A percentile compares a stretch with the other conserved stretches of the same genome.
phyloP scores from a whole-genome alignment of 2,797 vertebrate genomes.

The Hypotaenidia okinawae region DNA sequence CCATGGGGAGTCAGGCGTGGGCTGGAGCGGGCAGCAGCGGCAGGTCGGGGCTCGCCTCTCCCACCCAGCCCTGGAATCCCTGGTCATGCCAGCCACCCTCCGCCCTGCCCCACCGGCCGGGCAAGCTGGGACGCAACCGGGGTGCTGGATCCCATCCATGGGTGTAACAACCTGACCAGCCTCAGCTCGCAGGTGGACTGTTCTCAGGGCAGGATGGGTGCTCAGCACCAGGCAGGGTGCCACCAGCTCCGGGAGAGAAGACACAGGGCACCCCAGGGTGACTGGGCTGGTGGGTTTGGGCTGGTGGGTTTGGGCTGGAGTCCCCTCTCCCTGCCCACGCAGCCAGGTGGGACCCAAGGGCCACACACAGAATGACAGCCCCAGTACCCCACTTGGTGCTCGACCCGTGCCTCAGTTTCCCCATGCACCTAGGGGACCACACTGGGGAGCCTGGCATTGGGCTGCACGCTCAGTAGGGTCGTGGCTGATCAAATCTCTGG shows the following conservation, averaged over 20 bases:
- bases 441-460: neutral
- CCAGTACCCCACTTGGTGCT: accelerated
- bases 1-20: neutral
- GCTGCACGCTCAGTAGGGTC: accelerated
- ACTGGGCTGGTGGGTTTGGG: accelerated
- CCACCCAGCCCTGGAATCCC: neutral
- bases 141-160: neutral
- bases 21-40: neutral
- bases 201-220: neutral
- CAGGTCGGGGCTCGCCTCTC: neutral
- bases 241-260: neutral
- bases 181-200: neutral
- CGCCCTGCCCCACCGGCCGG: neutral
- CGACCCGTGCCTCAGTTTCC: neutral
- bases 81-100: neutral
- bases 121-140: neutral
- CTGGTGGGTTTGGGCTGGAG: neutral
- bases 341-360: neutral
- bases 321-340: neutral
- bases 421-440: accelerated
- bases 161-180: neutral
- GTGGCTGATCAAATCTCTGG: neutral
- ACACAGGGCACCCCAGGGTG: neutral
- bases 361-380: accelerated
- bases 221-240: neutral